Conservation (phyloP, 1,140 invertebrate genomes). For the Cryptotermes secundus region DNA sequence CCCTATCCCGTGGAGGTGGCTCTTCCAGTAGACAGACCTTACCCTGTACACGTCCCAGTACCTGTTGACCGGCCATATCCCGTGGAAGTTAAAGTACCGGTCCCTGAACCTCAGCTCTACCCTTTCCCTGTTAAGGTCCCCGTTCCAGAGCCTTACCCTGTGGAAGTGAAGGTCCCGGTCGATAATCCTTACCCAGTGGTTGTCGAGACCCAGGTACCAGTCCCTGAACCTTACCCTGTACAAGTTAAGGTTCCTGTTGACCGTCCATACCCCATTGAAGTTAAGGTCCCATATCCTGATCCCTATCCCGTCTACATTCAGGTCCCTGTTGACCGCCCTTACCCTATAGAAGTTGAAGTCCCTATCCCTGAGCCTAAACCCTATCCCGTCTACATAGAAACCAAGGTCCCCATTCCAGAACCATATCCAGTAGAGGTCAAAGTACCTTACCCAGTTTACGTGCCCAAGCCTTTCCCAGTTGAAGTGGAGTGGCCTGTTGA, state of each 20-base stretch:
- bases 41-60: constrained; percentile 35
- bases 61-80: constrained; percentile 29
- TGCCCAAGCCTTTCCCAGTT: constrained; percentile 32
- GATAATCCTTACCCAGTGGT: constrained; percentile 31
- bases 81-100: constrained; percentile 33
- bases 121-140: constrained; percentile 30
- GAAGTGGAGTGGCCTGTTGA: constrained; percentile 58
- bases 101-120: constrained; percentile 33
- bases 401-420: constrained; percentile 40
- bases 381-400: constrained; percentile 59
- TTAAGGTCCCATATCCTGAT: constrained; percentile 42
- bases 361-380: constrained; percentile 27
- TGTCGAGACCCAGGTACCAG: constrained; percentile 34
- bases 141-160: constrained; percentile 37
- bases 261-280: background rate
- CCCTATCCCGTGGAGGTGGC: constrained; percentile 63
- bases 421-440: constrained; percentile 56
- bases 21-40: constrained; percentile 31
- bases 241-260: constrained; percentile 30
- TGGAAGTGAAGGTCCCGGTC: constrained; percentile 33
- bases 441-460: constrained; percentile 37
- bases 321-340: constrained; percentile 34
- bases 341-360: constrained; percentile 33
- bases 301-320: constrained; percentile 32
- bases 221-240: constrained; percentile 35